phyloP scores from a whole-genome alignment of 2,888 invertebrate species.

The Tuberolachnus salignus region DNA sequence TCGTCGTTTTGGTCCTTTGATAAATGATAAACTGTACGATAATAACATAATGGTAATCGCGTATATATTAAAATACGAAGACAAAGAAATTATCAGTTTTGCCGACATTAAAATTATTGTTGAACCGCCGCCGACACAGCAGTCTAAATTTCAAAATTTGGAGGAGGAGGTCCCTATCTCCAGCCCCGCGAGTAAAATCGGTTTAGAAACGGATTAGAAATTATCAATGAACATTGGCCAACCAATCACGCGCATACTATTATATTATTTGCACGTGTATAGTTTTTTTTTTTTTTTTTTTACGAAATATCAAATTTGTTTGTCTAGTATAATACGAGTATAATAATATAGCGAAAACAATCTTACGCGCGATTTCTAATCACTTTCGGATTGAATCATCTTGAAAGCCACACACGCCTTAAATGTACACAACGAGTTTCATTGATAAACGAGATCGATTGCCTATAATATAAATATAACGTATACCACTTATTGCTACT shows the following conservation, averaged over 20 bases:
- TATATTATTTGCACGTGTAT: neutral
- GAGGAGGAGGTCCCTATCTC: no score
- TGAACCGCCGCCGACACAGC: no score
- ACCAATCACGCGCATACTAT: neutral
- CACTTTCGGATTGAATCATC: slow-evolving; percentile 39
- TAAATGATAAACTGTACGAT: no score
- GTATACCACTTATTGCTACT: neutral
- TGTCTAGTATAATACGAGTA: neutral
- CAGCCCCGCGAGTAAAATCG: no score
- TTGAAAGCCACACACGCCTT: slow-evolving; percentile 45
- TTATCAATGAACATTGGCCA: no score
- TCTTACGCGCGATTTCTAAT: slow-evolving; percentile 32
- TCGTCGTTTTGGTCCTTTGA: no score
- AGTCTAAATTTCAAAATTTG: no score
- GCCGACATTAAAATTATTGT: no score
- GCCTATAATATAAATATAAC: neutral
- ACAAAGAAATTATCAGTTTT: no score
- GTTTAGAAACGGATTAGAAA: no score
- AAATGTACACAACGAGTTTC: slow-evolving; percentile 38
- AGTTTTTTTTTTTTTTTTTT: slow-evolving; percentile 1
- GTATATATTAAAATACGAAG: no score
- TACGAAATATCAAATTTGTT: neutral
- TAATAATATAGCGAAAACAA: neutral
- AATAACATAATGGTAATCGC: no score
- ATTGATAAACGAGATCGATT: slow-evolving; percentile 36